Conservation (phyloP, 2,113 vertebrate genomes). For the Bungarus multicinctus region DNA sequence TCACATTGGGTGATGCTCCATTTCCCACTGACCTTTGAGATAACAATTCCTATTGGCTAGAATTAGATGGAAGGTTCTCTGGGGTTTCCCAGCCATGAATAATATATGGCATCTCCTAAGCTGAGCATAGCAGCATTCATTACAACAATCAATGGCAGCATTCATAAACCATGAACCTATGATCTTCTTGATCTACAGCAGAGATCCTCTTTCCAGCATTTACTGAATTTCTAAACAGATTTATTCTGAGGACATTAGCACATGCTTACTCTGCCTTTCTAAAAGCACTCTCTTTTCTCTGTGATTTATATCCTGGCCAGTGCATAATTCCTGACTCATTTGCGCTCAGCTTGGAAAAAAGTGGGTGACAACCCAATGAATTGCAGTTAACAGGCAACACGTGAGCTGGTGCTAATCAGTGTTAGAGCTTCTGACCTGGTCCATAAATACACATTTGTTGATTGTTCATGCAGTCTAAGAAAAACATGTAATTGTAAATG, state of each 20-base stretch:
- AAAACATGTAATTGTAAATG: not conserved
- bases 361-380: not conserved
- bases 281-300: not conserved
- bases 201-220: not conserved
- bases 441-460: not conserved
- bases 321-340: not conserved
- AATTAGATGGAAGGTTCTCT: not conserved
- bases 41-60: constrained; percentile 9
- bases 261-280: not conserved
- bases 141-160: not conserved
- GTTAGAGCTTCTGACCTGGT: not conserved
- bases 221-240: not conserved
- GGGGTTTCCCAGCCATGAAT: constrained; percentile 9
- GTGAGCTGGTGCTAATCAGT: not conserved
- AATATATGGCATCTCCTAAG: not conserved
- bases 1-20: not conserved
- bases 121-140: not conserved
- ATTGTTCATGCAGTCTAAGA: not conserved
- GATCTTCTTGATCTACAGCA: not conserved
- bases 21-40: not conserved
- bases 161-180: not conserved
- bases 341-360: not conserved
- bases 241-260: not conserved
- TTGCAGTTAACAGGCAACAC: not conserved
- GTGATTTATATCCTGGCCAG: not conserved